Evolutionary conservation across 2,888 invertebrate genomes (phyloP).

Genomic region (Hybos culiciformis): DNA sequence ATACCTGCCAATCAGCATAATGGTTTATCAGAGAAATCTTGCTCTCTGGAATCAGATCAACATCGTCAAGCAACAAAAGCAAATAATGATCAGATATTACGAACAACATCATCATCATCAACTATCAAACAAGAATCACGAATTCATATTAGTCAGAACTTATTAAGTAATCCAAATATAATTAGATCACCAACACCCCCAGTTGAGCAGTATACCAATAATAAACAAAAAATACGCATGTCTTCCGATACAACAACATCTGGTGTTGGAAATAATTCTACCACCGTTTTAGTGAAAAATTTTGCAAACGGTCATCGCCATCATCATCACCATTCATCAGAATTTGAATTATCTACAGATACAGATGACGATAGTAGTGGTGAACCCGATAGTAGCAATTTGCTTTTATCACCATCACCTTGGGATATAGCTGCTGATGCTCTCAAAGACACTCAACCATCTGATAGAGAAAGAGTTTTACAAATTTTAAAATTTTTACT

Average conservation of each 20-base stretch:
- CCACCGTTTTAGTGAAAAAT: slow-evolving; percentile 13
- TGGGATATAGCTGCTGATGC: slow-evolving; percentile 34
- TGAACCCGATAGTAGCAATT: slow-evolving; percentile 35
- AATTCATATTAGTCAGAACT: slow-evolving; percentile 33
- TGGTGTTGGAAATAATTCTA: slow-evolving; percentile 18
- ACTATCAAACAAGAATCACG: slow-evolving; percentile 27
- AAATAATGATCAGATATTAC: too few species aligned
- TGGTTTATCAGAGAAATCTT: slow-evolving; percentile 2
- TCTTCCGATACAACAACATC: slow-evolving; percentile 25
- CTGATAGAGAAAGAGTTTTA: slow-evolving; percentile 31
- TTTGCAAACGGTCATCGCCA: slow-evolving; percentile 23
- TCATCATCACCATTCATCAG: slow-evolving; percentile 33
- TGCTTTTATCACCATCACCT: slow-evolving; percentile 22
- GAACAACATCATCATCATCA: slow-evolving; percentile 11
- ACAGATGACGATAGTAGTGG: slow-evolving; percentile 52
- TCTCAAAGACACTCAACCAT: slow-evolving; percentile 28
- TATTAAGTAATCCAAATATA: slow-evolving; percentile 25
- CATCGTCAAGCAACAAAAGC: slow-evolving; percentile 15
- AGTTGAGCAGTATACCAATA: slow-evolving; percentile 14
- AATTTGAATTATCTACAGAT: slow-evolving; percentile 57
- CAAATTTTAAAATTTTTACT: slow-evolving; percentile 25
- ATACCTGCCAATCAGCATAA: slow-evolving; percentile 27
- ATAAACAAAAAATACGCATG: slow-evolving; percentile 12
- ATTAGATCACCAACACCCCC: slow-evolving; percentile 25
- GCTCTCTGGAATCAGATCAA: slow-evolving; percentile 10